phyloP scores from a whole-genome alignment of 2,797 vertebrate species.

The Trematomus bernacchii region DNA sequence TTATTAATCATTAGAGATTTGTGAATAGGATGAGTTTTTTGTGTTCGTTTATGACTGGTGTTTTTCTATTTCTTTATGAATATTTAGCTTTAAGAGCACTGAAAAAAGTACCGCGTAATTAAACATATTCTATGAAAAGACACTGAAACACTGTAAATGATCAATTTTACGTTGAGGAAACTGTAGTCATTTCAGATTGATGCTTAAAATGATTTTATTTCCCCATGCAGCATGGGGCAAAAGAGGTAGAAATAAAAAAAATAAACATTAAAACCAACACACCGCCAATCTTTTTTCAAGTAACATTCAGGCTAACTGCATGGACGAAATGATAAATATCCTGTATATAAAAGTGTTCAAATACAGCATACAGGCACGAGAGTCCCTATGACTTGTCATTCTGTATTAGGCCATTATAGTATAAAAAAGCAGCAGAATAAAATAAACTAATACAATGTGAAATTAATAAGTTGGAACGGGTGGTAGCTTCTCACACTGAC shows the following conservation, averaged over 20 bases:
- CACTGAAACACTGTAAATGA: slow-evolving; percentile 1
- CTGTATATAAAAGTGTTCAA: neutral
- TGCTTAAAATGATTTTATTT: neutral
- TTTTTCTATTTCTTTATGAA: neutral
- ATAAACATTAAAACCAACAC: neutral
- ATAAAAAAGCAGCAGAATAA: slow-evolving; percentile 7
- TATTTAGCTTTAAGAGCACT: neutral
- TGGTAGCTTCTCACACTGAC: neutral
- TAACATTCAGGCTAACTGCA: neutral
- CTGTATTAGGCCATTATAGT: neutral
- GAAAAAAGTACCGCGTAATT: neutral
- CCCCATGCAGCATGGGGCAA: neutral
- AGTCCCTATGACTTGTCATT: neutral
- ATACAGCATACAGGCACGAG: neutral
- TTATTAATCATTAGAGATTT: neutral
- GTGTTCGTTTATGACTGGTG: neutral
- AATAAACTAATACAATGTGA: slow-evolving; percentile 27
- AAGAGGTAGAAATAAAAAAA: neutral
- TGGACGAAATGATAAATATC: neutral
- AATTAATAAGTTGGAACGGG: neutral
- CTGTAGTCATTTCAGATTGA: neutral
- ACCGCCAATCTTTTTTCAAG: neutral
- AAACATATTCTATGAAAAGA: neutral
- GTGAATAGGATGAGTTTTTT: neutral
- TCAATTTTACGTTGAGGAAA: neutral